phyloP scores from a whole-genome alignment of 2,797 vertebrate species.

The Cynopterus sphinx region DNA sequence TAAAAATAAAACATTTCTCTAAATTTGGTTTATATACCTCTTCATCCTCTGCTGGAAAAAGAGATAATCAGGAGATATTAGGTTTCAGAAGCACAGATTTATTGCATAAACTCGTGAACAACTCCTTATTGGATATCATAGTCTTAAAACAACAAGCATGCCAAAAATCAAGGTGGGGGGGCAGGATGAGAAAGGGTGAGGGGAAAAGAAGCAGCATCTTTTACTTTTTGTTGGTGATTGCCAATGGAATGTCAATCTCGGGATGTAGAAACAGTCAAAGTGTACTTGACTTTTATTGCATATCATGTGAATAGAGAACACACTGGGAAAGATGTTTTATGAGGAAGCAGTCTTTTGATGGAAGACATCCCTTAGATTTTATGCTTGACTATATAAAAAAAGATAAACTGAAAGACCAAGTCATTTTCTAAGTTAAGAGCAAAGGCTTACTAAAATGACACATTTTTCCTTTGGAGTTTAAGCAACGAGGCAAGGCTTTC shows the following conservation, averaged over 20 bases:
- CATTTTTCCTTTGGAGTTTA: background rate
- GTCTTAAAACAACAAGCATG: background rate
- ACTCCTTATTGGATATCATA: background rate
- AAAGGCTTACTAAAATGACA: conserved; percentile 59
- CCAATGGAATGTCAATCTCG: background rate
- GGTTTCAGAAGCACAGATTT: background rate
- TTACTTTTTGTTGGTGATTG: background rate
- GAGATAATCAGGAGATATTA: background rate
- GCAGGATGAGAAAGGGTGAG: background rate
- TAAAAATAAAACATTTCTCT: background rate
- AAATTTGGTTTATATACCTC: background rate
- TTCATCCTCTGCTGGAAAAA: background rate
- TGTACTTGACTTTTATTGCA: conserved; percentile 30
- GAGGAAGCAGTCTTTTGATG: conserved; percentile 44
- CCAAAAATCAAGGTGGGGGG: background rate
- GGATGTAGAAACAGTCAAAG: background rate
- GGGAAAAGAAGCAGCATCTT: background rate
- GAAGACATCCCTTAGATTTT: conserved; percentile 62
- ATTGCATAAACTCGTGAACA: background rate
- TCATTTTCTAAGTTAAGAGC: conserved; percentile 61
- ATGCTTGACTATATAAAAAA: conserved; percentile 68
- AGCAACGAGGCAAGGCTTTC: conserved; percentile 18
- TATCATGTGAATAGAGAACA: background rate
- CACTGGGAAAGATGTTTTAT: conserved; percentile 37
- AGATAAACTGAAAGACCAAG: conserved; percentile 70